These are phyloP conservation scores for Acromyrmex echinatior DNA, from an alignment of 1,140 invertebrate genomes.

Conservation along the genomic window DNA sequence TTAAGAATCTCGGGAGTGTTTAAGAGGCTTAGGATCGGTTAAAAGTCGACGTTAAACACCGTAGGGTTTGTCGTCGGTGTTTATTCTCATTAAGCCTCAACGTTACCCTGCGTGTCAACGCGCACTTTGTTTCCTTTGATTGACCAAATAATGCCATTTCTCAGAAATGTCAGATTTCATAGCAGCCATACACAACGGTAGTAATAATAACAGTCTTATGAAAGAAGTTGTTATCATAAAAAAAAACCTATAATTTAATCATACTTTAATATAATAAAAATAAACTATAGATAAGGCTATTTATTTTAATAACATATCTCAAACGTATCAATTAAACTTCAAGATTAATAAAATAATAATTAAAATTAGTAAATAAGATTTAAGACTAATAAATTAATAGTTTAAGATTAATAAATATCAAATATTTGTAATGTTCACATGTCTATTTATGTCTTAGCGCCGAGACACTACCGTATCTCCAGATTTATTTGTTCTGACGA, in stretches of 20 bases:
- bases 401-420: not conserved
- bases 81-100: slow-evolving; percentile 37
- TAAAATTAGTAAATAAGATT: not conserved
- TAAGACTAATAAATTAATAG: not conserved
- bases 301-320: not conserved
- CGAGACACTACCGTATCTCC: too few relatives aligned
- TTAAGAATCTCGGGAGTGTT: slow-evolving; percentile 84
- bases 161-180: slow-evolving; percentile 4
- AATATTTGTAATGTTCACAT: not conserved
- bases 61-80: slow-evolving; percentile 45
- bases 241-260: not conserved
- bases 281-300: not conserved
- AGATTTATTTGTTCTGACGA: not conserved
- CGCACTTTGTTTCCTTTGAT: slow-evolving; percentile 9
- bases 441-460: not conserved
- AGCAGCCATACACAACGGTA: not conserved
- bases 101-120: slow-evolving; percentile 32
- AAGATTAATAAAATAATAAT: not conserved
- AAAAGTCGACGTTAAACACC: slow-evolving; percentile 82
- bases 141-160: not conserved
- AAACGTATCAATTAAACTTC: not conserved
- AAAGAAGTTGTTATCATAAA: not conserved
- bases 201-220: not conserved
- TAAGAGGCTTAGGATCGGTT: slow-evolving; percentile 86
- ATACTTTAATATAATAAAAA: not conserved